phyloP scores from a whole-genome alignment of 2,797 vertebrate genomes.

The Fistularia commersonii region DNA sequence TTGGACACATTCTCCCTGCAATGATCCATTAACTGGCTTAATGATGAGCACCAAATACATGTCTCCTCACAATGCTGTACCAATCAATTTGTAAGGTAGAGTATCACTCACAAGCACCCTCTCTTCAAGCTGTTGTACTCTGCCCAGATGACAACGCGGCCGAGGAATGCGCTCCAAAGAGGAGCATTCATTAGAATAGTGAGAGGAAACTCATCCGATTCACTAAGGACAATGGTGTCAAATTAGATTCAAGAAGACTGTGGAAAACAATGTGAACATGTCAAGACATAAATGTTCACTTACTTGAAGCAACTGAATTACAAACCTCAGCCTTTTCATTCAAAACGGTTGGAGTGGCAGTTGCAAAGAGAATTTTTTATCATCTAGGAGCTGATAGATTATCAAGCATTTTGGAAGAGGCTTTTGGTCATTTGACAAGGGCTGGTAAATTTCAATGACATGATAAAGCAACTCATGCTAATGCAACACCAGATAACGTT shows the following conservation, averaged over 20 bases:
- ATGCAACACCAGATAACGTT: constrained; percentile 59
- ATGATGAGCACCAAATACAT: constrained; percentile 45
- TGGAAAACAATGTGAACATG: constrained; percentile 31
- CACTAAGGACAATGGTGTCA: constrained; percentile 44
- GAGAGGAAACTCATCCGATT: background rate
- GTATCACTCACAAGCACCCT: constrained; percentile 11
- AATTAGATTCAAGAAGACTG: constrained; percentile 41
- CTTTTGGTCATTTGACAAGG: constrained; percentile 44
- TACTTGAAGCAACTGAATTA: constrained; percentile 31
- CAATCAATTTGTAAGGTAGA: constrained; percentile 31
- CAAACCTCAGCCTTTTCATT: constrained; percentile 35
- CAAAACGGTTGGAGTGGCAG: constrained; percentile 17
- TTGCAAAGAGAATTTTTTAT: constrained; percentile 43
- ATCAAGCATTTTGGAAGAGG: constrained; percentile 38
- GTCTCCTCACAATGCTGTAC: constrained; percentile 21
- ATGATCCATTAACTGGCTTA: constrained; percentile 46
- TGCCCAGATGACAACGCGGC: constrained; percentile 11
- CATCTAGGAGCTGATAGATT: constrained; percentile 27
- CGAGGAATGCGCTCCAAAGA: constrained; percentile 24
- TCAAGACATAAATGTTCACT: constrained; percentile 52
- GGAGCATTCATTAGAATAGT: constrained; percentile 23
- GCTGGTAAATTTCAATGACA: constrained; percentile 48
- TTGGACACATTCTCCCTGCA: constrained; percentile 39
- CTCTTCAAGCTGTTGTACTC: constrained; percentile 24
- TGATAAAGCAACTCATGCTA: constrained; percentile 62